These are phyloP conservation scores for Gymnothorax reevesii DNA, from an alignment of 2,797 vertebrate genomes.

Conservation along the genomic window DNA sequence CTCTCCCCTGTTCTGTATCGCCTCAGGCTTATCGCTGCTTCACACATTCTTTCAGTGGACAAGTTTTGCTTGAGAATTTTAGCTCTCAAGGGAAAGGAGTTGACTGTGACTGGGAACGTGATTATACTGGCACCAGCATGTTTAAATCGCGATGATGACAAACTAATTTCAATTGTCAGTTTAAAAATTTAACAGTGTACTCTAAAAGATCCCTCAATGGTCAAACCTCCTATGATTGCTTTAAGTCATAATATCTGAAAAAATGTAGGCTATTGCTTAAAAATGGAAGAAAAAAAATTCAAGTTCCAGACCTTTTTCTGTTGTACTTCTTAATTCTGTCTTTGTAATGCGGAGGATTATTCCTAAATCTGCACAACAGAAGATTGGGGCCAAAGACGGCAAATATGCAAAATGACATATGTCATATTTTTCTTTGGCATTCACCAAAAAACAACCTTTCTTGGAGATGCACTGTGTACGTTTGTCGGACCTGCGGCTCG, in stretches of 20 bases:
- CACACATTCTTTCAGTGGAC: background rate
- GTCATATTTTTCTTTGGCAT: slow-evolving; percentile 21
- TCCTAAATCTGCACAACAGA: slow-evolving; percentile 19
- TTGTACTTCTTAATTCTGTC: slow-evolving; percentile 14
- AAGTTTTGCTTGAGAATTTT: background rate
- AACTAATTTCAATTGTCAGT: background rate
- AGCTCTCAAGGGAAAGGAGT: background rate
- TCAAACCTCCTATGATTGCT: background rate
- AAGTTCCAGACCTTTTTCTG: background rate
- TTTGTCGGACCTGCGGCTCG: slow-evolving; percentile 5
- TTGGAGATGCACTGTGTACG: background rate
- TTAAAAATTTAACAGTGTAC: background rate
- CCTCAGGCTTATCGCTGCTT: background rate
- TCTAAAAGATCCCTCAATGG: background rate
- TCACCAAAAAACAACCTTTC: slow-evolving; percentile 13
- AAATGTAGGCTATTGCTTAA: background rate
- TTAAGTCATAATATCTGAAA: background rate
- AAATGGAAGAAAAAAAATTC: background rate
- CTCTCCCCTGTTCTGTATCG: background rate
- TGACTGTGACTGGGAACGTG: background rate
- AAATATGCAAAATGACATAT: slow-evolving; percentile 39
- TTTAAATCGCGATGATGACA: background rate
- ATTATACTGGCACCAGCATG: background rate
- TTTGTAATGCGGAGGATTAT: slow-evolving; percentile 39
- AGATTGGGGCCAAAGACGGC: slow-evolving; percentile 41